Base-by-base conservation (phyloP, 1,140 invertebrate genomes). In the Heterodera schachtii region DNA sequence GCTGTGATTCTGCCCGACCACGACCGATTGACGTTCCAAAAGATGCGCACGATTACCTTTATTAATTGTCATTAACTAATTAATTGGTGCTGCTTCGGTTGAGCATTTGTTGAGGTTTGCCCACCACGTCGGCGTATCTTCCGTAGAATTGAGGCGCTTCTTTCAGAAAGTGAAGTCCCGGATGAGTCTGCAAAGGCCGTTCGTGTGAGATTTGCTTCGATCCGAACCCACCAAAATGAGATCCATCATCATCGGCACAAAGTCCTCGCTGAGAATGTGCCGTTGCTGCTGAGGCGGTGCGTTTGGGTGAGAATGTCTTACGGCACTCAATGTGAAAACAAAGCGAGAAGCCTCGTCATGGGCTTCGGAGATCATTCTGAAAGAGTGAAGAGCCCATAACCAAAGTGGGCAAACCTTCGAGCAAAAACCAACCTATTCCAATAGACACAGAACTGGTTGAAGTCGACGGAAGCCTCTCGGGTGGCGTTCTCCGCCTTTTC, bases 71-170 rank as follows among this genome's bases (percentile, higher is more conserved):
- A 43, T 74, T 47, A 19, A n/a, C 46, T 46, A 21, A 13, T 8
- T 8, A 8, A 52, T 52, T 52, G 49, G 11, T 6, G 49, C 6
- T 52, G 11, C 49, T 52, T 6, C 31, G 0, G 0, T 31, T 31
- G 31, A 31, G 31, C 31, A 31, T 31, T 31, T 31, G 31, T 31
- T 31, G 31, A 31, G 31, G 1, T 11, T 52, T 69, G 43, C 81
- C 4, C 21, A 87, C 78, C 81, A 89, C 88, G 75, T 88, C 85
- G 64, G 83, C 84, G 90, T 98, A 98, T 92, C 96, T 93, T 78
- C 96, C 97, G 93, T 99, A 97, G 91, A 99, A 99, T 92, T 98
- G 96, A 16, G 94, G 95, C 73, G 97, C 96, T 91, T 98, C 95
- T 90, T 96, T 95, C 19, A 99, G 92, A 92, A 98, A 98, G 67